phyloP scores from a whole-genome alignment of 2,797 vertebrate species.

The Lepus townsendii region DNA sequence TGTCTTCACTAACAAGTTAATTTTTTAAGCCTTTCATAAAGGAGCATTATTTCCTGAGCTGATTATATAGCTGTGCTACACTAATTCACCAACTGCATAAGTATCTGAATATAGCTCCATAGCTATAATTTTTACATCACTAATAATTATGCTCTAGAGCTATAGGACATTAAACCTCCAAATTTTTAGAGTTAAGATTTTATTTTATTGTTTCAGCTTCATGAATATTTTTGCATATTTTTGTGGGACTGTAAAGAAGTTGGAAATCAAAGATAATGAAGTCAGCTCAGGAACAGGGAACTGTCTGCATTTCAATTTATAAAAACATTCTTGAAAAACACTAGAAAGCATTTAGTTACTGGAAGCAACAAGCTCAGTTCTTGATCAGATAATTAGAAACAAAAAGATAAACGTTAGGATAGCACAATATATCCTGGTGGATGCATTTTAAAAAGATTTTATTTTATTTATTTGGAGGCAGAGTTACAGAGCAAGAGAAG shows the following conservation, averaged over 20 bases:
- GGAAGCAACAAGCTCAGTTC: background rate
- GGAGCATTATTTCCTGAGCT: background rate
- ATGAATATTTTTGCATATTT: background rate
- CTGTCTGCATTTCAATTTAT: background rate
- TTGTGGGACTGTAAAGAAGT: background rate
- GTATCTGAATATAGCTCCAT: background rate
- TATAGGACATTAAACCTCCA: background rate
- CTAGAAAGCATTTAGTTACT: background rate
- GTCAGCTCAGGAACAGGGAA: background rate
- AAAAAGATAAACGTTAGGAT: background rate
- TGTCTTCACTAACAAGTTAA: conserved; percentile 5
- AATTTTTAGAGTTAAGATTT: background rate
- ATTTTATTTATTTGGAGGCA: too few relatives aligned
- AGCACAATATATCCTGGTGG: background rate
- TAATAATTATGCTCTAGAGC: background rate
- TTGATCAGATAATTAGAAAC: conserved; percentile 27
- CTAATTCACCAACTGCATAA: background rate
- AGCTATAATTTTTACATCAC: background rate
- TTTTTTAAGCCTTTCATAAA: conserved; percentile 38
- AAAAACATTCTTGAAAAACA: conserved; percentile 1
- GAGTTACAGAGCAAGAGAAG: too few relatives aligned
- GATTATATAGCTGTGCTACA: background rate
- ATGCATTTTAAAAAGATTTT: background rate
- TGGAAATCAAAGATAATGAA: background rate
- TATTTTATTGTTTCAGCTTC: background rate